Evolutionary conservation across 2,113 vertebrate species (phyloP).

Genomic region (Riparia riparia): DNA sequence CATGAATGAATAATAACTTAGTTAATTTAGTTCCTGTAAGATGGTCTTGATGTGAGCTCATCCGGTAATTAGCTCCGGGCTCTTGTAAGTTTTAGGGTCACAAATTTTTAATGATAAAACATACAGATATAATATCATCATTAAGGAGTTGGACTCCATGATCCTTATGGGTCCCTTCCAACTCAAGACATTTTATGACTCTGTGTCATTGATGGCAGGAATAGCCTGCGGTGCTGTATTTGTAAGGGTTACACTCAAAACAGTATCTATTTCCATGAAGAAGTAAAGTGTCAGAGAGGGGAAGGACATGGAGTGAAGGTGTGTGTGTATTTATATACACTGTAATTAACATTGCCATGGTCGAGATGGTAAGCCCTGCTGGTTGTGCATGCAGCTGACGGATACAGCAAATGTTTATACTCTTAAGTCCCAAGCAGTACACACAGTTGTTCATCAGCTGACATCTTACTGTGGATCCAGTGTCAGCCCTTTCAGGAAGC

Average conservation of each 20-base stretch:
- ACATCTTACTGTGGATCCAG: slow-evolving; percentile 44
- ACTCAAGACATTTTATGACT: background rate
- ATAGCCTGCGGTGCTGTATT: background rate
- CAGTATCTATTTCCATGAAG: background rate
- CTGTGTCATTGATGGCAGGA: background rate
- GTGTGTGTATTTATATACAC: background rate
- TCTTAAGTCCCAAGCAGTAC: background rate
- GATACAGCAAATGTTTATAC: slow-evolving; percentile 28
- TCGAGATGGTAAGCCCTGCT: background rate
- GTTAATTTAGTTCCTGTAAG: background rate
- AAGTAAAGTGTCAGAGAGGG: background rate
- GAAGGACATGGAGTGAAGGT: background rate
- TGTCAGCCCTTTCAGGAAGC: slow-evolving; percentile 67
- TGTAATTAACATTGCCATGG: background rate
- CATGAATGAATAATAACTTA: background rate
- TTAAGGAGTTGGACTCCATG: too few relatives aligned
- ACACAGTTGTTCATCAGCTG: slow-evolving; percentile 73
- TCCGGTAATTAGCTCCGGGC: background rate
- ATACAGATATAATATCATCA: background rate
- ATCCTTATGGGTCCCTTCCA: background rate
- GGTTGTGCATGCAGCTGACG: background rate
- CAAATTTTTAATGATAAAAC: background rate
- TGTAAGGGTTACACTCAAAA: background rate
- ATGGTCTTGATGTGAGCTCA: background rate
- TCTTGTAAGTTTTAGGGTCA: background rate